Conservation (phyloP, 2,113 vertebrate genomes). For the Okapia johnstoni region DNA sequence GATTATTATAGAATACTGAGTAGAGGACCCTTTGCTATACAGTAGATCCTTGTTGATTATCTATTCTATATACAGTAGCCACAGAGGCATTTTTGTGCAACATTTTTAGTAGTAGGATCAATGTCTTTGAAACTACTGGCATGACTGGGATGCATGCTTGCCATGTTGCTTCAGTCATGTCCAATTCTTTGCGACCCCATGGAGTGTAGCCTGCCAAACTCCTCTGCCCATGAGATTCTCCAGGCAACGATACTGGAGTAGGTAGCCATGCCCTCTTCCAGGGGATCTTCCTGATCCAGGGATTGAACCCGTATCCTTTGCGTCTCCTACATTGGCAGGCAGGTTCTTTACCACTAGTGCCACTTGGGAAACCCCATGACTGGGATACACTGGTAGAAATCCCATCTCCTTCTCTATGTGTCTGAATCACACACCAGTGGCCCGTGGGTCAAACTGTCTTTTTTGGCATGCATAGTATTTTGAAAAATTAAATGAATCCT, state of each 20-base stretch:
- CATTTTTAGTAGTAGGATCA: neutral
- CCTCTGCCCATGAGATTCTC: neutral
- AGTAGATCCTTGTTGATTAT: neutral
- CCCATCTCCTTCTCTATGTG: neutral
- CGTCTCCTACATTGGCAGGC: neutral
- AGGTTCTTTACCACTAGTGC: neutral
- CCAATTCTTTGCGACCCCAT: neutral
- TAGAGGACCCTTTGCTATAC: neutral
- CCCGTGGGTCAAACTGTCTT: neutral
- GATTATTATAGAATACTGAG: neutral
- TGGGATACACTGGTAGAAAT: neutral
- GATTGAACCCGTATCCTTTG: neutral
- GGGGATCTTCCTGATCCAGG: neutral
- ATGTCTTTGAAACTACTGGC: neutral
- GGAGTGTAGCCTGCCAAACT: neutral
- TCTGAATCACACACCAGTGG: neutral
- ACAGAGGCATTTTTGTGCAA: neutral
- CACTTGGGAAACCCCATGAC: neutral
- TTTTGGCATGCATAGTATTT: neutral
- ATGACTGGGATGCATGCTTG: neutral
- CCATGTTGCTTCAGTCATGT: neutral
- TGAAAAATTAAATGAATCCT: neutral
- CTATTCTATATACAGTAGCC: neutral
- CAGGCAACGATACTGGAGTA: neutral
- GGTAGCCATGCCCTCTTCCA: neutral